A percentile compares a stretch with the other conserved stretches of the same genome.
Conservation (phyloP, 2,797 vertebrate genomes). For the Salarias fasciatus region DNA sequence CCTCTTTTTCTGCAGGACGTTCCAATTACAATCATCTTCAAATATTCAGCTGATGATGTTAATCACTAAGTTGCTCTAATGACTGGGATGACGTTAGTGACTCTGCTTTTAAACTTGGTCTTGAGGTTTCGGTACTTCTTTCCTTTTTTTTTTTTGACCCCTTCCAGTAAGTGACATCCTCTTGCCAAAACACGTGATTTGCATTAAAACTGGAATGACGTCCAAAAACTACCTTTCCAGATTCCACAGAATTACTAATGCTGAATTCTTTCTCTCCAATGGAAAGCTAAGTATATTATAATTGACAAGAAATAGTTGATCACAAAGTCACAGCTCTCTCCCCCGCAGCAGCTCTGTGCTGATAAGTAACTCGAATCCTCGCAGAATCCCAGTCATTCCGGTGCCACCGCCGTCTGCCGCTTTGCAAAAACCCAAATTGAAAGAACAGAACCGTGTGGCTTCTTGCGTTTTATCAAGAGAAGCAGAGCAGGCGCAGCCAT, state of each 20-base stretch:
- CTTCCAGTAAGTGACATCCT: conserved; percentile 28
- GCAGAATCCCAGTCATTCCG: conserved; percentile 49
- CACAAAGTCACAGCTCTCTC: conserved; percentile 18
- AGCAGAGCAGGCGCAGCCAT: conserved; percentile 31
- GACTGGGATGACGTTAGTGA: too few species aligned
- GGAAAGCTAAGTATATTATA: conserved; percentile 14
- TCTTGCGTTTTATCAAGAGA: conserved; percentile 61
- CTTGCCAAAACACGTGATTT: not conserved
- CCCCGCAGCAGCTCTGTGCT: conserved; percentile 31
- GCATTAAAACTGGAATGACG: conserved; percentile 24
- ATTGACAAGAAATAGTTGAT: conserved; percentile 38
- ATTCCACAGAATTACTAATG: conserved; percentile 25
- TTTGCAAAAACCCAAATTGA: conserved; percentile 50
- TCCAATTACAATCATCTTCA: not conserved
- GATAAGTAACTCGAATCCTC: conserved; percentile 56
- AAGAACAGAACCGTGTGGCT: conserved; percentile 53
- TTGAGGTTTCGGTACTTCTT: not conserved
- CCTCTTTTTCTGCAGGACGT: conserved; percentile 12
- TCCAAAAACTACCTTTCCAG: conserved; percentile 30
- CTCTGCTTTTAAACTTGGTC: too few species aligned
- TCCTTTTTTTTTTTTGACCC: conserved; percentile 1
- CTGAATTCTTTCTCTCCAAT: conserved; percentile 11
- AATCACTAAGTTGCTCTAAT: too few species aligned
- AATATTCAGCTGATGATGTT: not conserved
- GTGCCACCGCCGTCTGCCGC: conserved; percentile 55